Evolutionary conservation across 2,113 vertebrate genomes (phyloP).

Genomic region (Alces alces): DNA sequence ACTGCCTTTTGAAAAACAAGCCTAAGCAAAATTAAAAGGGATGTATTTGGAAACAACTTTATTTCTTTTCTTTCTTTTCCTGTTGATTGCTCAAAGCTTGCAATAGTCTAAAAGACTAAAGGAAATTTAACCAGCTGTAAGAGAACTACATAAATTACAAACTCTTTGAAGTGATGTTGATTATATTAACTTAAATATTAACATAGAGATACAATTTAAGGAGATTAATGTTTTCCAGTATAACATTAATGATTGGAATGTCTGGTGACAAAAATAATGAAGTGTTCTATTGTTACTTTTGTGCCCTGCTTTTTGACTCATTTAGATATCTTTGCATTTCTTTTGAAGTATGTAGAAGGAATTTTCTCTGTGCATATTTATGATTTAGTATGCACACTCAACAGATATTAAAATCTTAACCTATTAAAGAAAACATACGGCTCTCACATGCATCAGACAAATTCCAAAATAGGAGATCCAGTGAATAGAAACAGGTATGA

Average conservation of each 20-base stretch:
- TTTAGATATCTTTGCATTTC: conserved; percentile 28
- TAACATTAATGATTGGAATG: neutral
- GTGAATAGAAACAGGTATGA: neutral
- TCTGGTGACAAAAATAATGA: neutral
- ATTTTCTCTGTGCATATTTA: neutral
- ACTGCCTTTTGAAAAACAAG: neutral
- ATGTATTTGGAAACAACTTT: neutral
- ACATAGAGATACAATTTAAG: neutral
- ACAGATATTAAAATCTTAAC: conserved; percentile 25
- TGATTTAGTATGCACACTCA: neutral
- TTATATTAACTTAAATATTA: conserved; percentile 2
- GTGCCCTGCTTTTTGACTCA: neutral
- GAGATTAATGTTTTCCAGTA: neutral
- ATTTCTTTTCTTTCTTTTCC: neutral
- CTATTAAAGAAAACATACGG: neutral
- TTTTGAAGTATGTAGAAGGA: neutral
- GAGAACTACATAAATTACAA: neutral
- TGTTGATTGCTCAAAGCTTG: neutral
- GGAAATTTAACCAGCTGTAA: neutral
- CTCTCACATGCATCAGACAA: neutral
- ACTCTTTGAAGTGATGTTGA: neutral
- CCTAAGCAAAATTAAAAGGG: neutral
- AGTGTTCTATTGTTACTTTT: neutral
- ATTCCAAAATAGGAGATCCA: neutral
- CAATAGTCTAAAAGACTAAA: neutral